These are phyloP conservation scores for Montipora capricornis DNA, from an alignment of 64 coral and sea anemone genomes.

Conservation along the genomic window DNA sequence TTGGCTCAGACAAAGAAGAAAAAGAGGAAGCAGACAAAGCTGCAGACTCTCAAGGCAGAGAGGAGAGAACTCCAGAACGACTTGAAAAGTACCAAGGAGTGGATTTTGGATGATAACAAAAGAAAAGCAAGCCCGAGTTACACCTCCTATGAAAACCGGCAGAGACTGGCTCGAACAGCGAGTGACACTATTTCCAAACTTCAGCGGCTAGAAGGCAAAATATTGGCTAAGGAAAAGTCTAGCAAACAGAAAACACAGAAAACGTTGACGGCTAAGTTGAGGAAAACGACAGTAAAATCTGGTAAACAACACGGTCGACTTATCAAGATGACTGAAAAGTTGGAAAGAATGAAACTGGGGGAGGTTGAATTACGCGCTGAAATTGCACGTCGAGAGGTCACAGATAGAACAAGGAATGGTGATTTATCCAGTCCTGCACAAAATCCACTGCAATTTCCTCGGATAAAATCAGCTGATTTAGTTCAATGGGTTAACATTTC, in stretches of 20 bases:
- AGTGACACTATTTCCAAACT: conserved; percentile 72
- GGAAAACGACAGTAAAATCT: conserved; percentile 64
- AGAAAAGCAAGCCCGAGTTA: conserved; percentile 64
- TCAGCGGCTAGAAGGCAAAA: conserved; percentile 55
- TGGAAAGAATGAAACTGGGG: conserved; percentile 69
- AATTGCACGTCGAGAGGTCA: conserved; percentile 36
- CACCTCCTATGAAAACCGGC: conserved; percentile 72
- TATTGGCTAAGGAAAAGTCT: conserved; percentile 57
- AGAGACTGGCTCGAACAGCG: conserved; percentile 69
- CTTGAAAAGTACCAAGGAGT: conserved; percentile 35
- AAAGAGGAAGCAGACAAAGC: conserved; percentile 49
- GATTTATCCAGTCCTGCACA: not conserved
- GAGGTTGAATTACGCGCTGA: conserved; percentile 70
- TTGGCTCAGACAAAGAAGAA: not conserved
- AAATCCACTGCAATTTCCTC: conserved; percentile 26
- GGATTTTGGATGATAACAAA: conserved; percentile 75
- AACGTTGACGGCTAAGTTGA: conserved; percentile 53
- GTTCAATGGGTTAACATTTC: conserved; percentile 22
- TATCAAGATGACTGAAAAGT: conserved; percentile 65
- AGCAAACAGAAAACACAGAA: conserved; percentile 53
- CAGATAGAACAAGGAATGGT: not conserved
- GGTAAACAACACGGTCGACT: conserved; percentile 77
- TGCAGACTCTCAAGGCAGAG: conserved; percentile 69
- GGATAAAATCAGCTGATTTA: conserved; percentile 13
- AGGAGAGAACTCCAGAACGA: conserved; percentile 70